Base-by-base conservation (phyloP, 1,140 invertebrate species). In the Neotoxoptera formosana region DNA sequence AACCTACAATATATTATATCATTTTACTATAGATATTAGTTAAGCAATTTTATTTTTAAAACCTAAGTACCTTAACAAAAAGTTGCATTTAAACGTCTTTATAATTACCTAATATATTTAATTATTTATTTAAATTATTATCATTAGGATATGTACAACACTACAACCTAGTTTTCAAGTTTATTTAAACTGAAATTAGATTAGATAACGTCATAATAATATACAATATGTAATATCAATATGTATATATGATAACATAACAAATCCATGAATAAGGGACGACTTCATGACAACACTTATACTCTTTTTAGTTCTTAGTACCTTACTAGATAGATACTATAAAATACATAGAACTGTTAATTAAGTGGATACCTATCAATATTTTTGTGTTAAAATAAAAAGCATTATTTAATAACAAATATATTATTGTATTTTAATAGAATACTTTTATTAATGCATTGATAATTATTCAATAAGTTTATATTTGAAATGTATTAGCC, bases 121-220 rank as follows among this genome's bases (percentile, higher is more conserved):
- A 17, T 9, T 30, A 30, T 30, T 67, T 30, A 30, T 60, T 25
- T 60, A 25, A 60, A 60, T 30, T 67, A 67, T 67, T 51, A 30
- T n/a, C 8, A 60, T 60, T 30, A n/a, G n/a, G n/a, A n/a, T n/a
- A 25, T 60, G 4, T 30, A 67, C 14, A 7, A 41, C 41, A 41
- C 41, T 67, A 67, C 60, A n/a, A 67, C 11, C 14, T 67, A 67
- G 60, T 67, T 67, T 67, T 67, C 30, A 67, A 67, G 60, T 67
- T n/a, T n/a, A 67, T 67, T 48, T 45, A 47, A 87, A 87, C 14
- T 48, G 9, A 87, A 87, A 87, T 48, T 87, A 87, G 45, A 87
- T 87, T 87, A 87, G 60, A 67, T 67, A 67, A 67, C 11, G n/a
- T n/a, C 30, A 23, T 56, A 23, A 56, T 60, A 30, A 30, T 41